These are phyloP conservation scores for Melinopterus prodromus DNA, from an alignment of 2,888 invertebrate species.

Conservation along the genomic window DNA sequence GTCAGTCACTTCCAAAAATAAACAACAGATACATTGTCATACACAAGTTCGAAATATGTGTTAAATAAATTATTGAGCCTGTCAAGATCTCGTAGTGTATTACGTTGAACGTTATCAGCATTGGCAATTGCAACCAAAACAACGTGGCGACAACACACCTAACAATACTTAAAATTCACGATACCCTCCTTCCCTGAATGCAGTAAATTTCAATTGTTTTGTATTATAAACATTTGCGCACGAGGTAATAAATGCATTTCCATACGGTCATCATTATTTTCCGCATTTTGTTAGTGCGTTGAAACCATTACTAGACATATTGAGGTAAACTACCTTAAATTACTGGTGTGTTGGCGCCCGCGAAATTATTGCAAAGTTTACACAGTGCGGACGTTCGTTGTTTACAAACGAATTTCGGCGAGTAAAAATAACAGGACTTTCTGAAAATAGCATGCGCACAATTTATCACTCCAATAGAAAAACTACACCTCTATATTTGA, in stretches of 20 bases:
- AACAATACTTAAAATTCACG: not conserved
- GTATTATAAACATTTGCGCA: not conserved
- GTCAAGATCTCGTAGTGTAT: not conserved
- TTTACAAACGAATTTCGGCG: not conserved
- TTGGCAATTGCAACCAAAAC: conserved; percentile 4
- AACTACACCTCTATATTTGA: not conserved
- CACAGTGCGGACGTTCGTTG: not conserved
- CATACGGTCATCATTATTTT: not conserved
- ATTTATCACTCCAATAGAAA: not conserved
- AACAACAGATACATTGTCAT: not conserved
- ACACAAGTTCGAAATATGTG: not conserved
- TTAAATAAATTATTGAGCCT: not conserved
- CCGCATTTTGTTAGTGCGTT: not conserved
- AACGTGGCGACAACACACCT: not conserved
- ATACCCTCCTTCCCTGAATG: not conserved
- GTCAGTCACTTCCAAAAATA: not conserved
- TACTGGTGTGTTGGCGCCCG: not conserved
- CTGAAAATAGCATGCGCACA: not conserved
- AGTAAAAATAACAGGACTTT: not conserved
- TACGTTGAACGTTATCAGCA: not conserved
- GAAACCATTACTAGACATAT: not conserved
- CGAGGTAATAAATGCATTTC: not conserved
- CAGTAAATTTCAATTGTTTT: not conserved
- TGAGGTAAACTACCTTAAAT: not conserved
- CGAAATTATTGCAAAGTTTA: conserved; percentile 4